Evolutionary conservation across 2,888 invertebrate species (phyloP).

Genomic region (Dyspetes luteomarginatus): DNA sequence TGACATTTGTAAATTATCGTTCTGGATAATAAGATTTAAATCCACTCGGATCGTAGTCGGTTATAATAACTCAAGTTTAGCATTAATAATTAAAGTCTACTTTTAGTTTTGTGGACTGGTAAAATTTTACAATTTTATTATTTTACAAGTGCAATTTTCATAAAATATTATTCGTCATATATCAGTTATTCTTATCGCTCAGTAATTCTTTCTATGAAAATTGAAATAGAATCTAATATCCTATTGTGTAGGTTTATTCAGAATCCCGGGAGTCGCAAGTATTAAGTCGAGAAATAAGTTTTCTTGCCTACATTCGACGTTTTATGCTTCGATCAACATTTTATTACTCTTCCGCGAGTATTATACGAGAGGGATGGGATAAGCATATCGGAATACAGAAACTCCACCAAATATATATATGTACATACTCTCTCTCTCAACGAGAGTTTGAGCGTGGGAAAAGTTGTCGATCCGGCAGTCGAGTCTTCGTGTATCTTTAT

Average conservation of each 20-base stretch:
- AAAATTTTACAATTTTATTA: neutral
- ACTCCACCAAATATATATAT: neutral
- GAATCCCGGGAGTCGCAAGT: neutral
- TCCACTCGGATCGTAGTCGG: neutral
- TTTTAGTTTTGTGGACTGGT: neutral
- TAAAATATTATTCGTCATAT: no score
- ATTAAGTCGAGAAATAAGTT: constrained; percentile 1
- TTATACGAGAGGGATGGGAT: constrained; percentile 17
- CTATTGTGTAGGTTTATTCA: neutral
- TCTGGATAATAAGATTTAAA: no score
- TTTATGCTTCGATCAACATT: constrained; percentile 36
- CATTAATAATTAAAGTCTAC: neutral
- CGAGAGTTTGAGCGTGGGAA: constrained; percentile 55
- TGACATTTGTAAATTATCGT: neutral
- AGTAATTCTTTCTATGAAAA: neutral
- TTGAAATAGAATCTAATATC: neutral
- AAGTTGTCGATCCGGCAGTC: constrained; percentile 41
- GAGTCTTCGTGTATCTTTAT: constrained; percentile 15
- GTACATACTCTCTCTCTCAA: neutral
- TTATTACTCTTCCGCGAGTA: constrained; percentile 48
- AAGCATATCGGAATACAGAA: constrained; percentile 16
- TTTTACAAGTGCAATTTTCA: neutral
- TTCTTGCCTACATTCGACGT: neutral
- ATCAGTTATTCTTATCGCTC: neutral
- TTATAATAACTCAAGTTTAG: neutral